Evolutionary conservation across 92 coral and sea anemone genomes (phyloP).

Genomic region (Porites cylindrica): DNA sequence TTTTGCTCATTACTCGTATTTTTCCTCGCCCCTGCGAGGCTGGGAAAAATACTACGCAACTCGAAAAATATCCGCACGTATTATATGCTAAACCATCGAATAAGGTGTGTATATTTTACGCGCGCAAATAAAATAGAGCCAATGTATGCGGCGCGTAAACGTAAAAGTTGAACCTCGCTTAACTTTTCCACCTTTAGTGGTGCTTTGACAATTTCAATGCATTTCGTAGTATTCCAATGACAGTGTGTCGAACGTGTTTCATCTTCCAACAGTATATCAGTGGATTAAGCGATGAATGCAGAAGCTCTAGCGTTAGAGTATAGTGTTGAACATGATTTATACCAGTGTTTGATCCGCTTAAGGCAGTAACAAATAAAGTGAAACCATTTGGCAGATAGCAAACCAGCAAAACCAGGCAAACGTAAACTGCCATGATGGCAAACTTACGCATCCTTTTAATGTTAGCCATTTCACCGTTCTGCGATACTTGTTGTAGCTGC

Average conservation of each 20-base stretch:
- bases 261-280: neutral
- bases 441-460: neutral
- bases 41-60: no score
- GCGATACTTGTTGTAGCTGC: neutral
- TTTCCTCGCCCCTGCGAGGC: no score
- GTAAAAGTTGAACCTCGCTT: no score
- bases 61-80: no score
- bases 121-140: no score
- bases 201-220: neutral
- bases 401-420: neutral
- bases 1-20: no score
- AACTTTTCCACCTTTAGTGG: neutral
- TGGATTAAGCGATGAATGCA: neutral
- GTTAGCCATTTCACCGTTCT: neutral
- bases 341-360: neutral
- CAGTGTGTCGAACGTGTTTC: neutral
- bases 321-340: neutral
- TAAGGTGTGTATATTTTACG: no score
- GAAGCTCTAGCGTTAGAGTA: neutral
- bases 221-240: neutral
- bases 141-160: no score
- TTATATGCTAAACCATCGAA: no score
- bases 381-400: neutral
- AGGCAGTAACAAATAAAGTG: neutral
- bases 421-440: neutral